Conservation (phyloP, 53 echinoderm and acorn worm genomes). For the Antedon mediterranea region DNA sequence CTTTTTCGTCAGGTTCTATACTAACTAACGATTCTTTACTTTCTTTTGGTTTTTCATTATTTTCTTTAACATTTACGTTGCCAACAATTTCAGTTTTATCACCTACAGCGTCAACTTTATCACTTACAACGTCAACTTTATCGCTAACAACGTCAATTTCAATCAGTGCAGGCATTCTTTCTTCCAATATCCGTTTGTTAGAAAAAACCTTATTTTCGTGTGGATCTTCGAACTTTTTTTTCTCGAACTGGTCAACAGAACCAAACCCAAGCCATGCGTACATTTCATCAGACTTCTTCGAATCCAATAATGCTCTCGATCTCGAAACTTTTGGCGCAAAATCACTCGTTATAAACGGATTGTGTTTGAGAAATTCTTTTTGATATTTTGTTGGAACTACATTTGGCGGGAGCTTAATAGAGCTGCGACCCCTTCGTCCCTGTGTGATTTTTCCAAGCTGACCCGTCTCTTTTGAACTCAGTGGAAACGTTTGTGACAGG, state of each 20-base stretch:
- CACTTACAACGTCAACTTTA: not conserved
- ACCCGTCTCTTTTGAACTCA: not conserved
- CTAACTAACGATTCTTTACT: not conserved
- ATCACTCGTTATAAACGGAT: conserved; percentile 49
- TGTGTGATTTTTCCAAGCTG: not conserved
- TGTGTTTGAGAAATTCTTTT: conserved; percentile 29
- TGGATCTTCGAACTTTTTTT: conserved; percentile 7
- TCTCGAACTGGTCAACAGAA: conserved; percentile 46
- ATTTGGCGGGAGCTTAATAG: conserved; percentile 22
- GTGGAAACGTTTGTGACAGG: not conserved
- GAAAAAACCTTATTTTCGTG: not conserved
- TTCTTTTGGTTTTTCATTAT: no score
- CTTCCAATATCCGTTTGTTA: not conserved
- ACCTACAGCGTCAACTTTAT: no score
- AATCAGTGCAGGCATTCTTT: not conserved
- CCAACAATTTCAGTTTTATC: no score
- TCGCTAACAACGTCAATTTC: not conserved
- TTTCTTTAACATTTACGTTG: no score
- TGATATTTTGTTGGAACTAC: conserved; percentile 41
- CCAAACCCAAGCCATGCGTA: conserved; percentile 79
- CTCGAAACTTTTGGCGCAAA: conserved; percentile 36
- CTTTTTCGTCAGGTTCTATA: conserved; percentile 3
- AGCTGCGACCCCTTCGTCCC: not conserved
- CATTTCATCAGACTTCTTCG: conserved; percentile 58
- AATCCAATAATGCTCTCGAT: conserved; percentile 29